Evolutionary conservation across 1,140 invertebrate genomes (phyloP).

Genomic region (Drosophila azteca): DNA sequence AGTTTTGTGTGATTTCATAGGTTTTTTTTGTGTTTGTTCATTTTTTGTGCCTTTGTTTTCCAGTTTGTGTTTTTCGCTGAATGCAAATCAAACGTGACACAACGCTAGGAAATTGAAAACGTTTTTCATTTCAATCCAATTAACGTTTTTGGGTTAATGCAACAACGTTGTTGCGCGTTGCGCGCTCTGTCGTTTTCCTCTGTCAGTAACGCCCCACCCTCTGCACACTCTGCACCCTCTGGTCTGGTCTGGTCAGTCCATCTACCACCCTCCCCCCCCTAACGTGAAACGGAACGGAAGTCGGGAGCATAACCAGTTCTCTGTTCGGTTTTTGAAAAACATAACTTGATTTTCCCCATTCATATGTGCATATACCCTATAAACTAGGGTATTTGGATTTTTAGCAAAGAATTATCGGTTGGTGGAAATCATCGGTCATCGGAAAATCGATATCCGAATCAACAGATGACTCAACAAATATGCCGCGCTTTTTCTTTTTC

Average conservation of each 20-base stretch:
- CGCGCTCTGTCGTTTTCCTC: slow-evolving; percentile 2
- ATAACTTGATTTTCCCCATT: too few species aligned
- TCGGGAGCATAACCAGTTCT: slow-evolving; percentile 32
- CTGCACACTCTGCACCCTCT: background rate
- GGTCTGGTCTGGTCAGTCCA: too few species aligned
- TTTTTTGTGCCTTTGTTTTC: slow-evolving; percentile 21
- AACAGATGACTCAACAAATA: too few species aligned
- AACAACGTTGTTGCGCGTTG: slow-evolving; percentile 29
- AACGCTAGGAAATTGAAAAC: slow-evolving; percentile 79
- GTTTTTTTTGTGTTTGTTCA: slow-evolving; percentile 23
- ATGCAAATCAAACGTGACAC: slow-evolving; percentile 77
- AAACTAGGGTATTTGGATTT: too few species aligned
- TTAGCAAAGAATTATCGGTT: too few species aligned
- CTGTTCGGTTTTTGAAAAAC: background rate
- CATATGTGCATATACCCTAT: too few species aligned
- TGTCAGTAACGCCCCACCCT: background rate
- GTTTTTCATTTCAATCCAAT: slow-evolving; percentile 80
- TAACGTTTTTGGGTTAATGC: slow-evolving; percentile 83
- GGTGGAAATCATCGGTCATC: too few species aligned
- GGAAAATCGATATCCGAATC: too few species aligned
- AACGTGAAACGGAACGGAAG: slow-evolving; percentile 25
- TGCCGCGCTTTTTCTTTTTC: too few species aligned
- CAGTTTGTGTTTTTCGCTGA: slow-evolving; percentile 5
- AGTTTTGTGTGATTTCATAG: slow-evolving; percentile 11
- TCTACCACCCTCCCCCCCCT: background rate